Evolutionary conservation across 2,888 invertebrate genomes (phyloP).

Genomic region (Limenitis camilla): DNA sequence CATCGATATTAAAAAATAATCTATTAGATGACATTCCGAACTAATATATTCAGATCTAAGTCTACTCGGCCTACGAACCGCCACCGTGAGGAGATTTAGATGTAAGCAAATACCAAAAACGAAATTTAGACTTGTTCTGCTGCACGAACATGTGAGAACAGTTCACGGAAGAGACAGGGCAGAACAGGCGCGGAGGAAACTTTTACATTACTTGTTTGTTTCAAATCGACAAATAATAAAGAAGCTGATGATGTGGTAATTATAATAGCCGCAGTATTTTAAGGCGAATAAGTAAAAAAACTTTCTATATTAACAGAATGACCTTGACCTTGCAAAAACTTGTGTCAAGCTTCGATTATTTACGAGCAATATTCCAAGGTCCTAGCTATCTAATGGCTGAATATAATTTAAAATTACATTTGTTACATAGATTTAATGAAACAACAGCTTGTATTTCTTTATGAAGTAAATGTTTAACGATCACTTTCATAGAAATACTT

Average conservation of each 20-base stretch:
- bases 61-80: slow-evolving; percentile 71
- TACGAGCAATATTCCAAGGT: no score
- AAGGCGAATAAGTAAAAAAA: slow-evolving; percentile 1
- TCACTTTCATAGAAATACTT: not conserved
- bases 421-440: no score
- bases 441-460: no score
- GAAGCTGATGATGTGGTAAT: not conserved
- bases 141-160: slow-evolving; percentile 43
- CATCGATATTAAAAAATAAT: slow-evolving; percentile 62
- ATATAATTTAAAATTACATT: no score
- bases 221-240: not conserved
- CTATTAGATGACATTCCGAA: slow-evolving; percentile 69
- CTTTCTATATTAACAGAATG: not conserved
- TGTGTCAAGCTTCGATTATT: not conserved
- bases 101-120: slow-evolving; percentile 74
- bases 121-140: slow-evolving; percentile 76
- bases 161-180: slow-evolving; percentile 48
- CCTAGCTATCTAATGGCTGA: no score
- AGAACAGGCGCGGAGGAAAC: slow-evolving; percentile 61
- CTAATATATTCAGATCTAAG: slow-evolving; percentile 53
- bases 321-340: slow-evolving; percentile 16
- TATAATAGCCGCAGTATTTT: not conserved
- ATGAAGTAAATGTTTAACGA: no score
- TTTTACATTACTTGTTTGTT: slow-evolving; percentile 30
- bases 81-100: slow-evolving; percentile 64